Evolutionary conservation across 2,797 vertebrate genomes (phyloP).

Genomic region (Neosilurus hyrtlii): DNA sequence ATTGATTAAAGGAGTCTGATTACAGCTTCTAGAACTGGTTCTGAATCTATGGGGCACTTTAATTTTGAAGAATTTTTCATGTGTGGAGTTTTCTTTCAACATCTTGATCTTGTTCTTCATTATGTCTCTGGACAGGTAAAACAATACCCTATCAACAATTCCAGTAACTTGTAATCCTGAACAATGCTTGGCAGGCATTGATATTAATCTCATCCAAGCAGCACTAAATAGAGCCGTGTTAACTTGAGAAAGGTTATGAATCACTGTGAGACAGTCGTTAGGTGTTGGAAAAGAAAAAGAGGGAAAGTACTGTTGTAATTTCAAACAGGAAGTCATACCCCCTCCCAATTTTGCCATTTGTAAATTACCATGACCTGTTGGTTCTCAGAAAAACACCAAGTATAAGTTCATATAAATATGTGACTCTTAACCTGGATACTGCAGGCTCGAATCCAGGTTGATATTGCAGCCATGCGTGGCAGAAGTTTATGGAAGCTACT

Average conservation of each 20-base stretch:
- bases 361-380: background rate
- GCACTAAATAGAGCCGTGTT: slow-evolving; percentile 40
- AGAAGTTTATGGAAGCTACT: too few species aligned
- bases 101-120: slow-evolving; percentile 58
- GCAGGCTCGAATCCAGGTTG: too few species aligned
- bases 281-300: slow-evolving; percentile 20
- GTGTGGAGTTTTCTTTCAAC: slow-evolving; percentile 54
- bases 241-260: slow-evolving; percentile 40
- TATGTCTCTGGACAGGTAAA: slow-evolving; percentile 57
- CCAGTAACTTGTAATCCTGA: slow-evolving; percentile 51
- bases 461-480: too few species aligned
- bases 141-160: slow-evolving; percentile 56
- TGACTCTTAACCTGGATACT: too few species aligned
- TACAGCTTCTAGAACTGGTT: slow-evolving; percentile 32
- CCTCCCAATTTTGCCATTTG: too few species aligned
- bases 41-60: slow-evolving; percentile 42
- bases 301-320: background rate
- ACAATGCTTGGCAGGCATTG: slow-evolving; percentile 51
- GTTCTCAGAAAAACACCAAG: too few species aligned
- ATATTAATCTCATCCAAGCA: slow-evolving; percentile 54
- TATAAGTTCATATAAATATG: too few species aligned
- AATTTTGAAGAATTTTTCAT: slow-evolving; percentile 45
- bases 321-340: background rate
- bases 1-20: slow-evolving; percentile 22
- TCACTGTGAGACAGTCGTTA: slow-evolving; percentile 3